Conservation (phyloP, 2,888 invertebrate species). For the Nephrotoma appendiculata region DNA sequence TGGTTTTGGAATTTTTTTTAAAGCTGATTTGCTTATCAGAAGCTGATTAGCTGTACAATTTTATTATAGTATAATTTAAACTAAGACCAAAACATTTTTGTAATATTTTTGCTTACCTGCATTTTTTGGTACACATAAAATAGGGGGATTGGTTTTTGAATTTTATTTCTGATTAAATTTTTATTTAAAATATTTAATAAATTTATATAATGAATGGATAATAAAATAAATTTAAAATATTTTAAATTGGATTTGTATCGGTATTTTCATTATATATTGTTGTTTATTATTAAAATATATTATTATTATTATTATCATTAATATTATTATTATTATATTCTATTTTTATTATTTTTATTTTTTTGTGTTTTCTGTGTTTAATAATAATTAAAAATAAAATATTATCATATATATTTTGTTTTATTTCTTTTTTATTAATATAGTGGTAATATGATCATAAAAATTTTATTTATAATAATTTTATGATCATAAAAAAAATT, state of each 20-base stretch:
- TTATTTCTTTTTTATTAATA: background rate
- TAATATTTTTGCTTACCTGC: background rate
- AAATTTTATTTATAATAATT: slow-evolving; percentile 1
- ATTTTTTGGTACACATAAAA: background rate
- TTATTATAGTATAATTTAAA: background rate
- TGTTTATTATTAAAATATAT: background rate
- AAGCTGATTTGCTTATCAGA: background rate
- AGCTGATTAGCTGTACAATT: background rate
- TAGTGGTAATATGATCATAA: background rate
- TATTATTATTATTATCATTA: background rate
- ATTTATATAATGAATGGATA: background rate
- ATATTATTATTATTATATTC: background rate
- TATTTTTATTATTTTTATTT: background rate
- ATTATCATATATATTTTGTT: background rate
- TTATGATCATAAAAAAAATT: background rate
- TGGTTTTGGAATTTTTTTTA: background rate
- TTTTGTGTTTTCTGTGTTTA: background rate
- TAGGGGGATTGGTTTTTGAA: background rate
- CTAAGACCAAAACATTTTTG: background rate
- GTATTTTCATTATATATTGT: background rate
- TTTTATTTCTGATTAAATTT: background rate
- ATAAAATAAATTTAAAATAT: background rate
- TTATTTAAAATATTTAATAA: background rate
- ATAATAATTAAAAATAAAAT: background rate
- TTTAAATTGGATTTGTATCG: background rate